Percentiles rank a stretch among this genome's conserved stretches.
Evolutionary conservation across 2,888 invertebrate species (phyloP).

Genomic region (Neoascia interrupta): DNA sequence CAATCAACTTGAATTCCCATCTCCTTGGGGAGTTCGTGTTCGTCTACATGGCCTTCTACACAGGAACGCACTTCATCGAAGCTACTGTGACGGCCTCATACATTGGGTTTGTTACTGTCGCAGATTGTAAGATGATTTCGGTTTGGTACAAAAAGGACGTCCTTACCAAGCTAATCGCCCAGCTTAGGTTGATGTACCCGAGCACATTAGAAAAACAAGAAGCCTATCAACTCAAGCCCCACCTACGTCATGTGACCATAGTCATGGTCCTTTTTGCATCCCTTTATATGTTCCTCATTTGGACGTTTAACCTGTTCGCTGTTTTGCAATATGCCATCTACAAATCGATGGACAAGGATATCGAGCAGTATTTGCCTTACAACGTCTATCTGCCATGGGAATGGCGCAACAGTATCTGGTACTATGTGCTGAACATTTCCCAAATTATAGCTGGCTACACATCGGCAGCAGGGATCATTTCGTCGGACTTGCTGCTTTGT

Average conservation of each 20-base stretch:
- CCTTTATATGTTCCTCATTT: constrained; percentile 73
- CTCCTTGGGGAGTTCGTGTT: constrained; percentile 73
- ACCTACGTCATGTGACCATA: constrained; percentile 66
- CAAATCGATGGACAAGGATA: constrained; percentile 62
- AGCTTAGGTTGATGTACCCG: constrained; percentile 73
- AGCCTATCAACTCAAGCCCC: constrained; percentile 44
- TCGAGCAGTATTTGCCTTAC: constrained; percentile 73
- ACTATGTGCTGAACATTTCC: constrained; percentile 72
- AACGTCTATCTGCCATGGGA: constrained; percentile 74
- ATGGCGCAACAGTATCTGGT: constrained; percentile 72
- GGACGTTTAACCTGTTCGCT: constrained; percentile 75
- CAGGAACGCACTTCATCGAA: constrained; percentile 73
- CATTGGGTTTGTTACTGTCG: constrained; percentile 74
- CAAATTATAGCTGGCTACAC: constrained; percentile 74
- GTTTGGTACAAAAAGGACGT: constrained; percentile 71
- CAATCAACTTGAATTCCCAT: constrained; percentile 72
- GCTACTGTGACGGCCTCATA: constrained; percentile 75
- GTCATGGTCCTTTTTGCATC: constrained; percentile 72
- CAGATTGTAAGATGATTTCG: constrained; percentile 74
- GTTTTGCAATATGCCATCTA: constrained; percentile 72
- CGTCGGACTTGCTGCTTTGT: constrained; percentile 75
- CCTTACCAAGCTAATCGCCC: constrained; percentile 71
- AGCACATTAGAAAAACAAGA: constrained; percentile 54
- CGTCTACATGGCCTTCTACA: constrained; percentile 72
- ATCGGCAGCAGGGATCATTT: constrained; percentile 73